Conservation (phyloP, 2,888 invertebrate species). For the Steromphala cineraria region DNA sequence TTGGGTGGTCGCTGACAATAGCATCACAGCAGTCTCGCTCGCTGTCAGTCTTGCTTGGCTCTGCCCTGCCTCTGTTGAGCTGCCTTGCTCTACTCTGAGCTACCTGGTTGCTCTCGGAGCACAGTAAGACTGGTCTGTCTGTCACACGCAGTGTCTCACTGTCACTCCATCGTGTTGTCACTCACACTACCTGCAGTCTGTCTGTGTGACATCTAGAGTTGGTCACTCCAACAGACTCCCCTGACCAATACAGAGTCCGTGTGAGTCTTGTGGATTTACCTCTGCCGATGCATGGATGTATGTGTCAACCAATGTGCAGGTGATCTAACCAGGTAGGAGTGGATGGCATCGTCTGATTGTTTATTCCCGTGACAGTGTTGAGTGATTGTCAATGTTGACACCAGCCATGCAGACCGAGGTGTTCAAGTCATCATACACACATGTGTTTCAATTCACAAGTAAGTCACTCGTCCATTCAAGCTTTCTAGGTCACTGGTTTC, state of each 20-base stretch:
- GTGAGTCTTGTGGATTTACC: not conserved
- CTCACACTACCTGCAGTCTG: too few relatives aligned
- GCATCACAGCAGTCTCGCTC: too few relatives aligned
- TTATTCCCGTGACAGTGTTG: not conserved
- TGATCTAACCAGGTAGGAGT: not conserved
- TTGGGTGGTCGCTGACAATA: too few relatives aligned
- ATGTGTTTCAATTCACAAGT: constrained; percentile 11
- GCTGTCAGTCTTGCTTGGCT: too few relatives aligned
- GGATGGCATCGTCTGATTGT: not conserved
- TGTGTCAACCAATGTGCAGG: not conserved
- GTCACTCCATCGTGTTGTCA: too few relatives aligned
- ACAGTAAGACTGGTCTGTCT: too few relatives aligned
- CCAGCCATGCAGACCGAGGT: constrained; percentile 12
- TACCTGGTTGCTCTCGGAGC: too few relatives aligned
- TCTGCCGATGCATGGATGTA: not conserved
- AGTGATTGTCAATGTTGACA: not conserved
- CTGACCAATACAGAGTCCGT: not conserved
- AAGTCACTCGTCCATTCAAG: constrained; percentile 12
- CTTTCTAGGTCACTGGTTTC: constrained; percentile 5
- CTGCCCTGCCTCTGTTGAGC: too few relatives aligned
- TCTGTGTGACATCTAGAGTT: too few relatives aligned
- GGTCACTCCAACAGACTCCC: not conserved
- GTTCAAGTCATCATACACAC: constrained; percentile 17
- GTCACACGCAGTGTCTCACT: too few relatives aligned
- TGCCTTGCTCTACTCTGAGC: too few relatives aligned